Base-by-base conservation (phyloP, 2,113 vertebrate genomes). In the Cromileptes altivelis region DNA sequence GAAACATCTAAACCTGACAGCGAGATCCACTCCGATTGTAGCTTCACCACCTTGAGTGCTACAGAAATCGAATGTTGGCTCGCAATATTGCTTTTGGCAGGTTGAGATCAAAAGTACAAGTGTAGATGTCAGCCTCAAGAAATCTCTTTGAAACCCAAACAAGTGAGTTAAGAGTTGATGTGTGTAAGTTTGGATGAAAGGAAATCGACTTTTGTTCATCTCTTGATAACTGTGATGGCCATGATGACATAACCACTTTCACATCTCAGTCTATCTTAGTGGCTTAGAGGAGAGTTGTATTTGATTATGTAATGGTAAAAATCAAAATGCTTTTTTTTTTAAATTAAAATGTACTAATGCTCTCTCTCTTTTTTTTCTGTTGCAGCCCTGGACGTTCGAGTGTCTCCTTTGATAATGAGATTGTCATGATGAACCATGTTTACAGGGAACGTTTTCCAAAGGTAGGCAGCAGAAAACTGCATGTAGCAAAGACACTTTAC, bases 341-440 rank as follows among this genome's bases (percentile, higher is more conserved):
- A 49, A 61, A 3, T 82, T 50, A 0, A 23, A 75, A 65, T 25
- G 0, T 60, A 53, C 12, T 73, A 15, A 81, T 27, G 27, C 27
- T 27, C 27, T 75, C 25, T 58, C 3, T 55, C 64, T 2, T 85
- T 85, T 69, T 76, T 85, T 70, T 85, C 56, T 80, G 40, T 86
- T 58, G 0, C 93, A 99, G 98, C 93, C 98, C 98, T 0, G 98
- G 98, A 11, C 95, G 98, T 60, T 96, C 97, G 0, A 95, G 92
- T 0, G 96, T 96, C 69, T 97, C 95, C 18, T 97, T 98, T 25
- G 98, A 99, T 92, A 98, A 98, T 4, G 98, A 99, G 92, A 97
- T 98, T 10, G 96, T 99, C 81, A 99, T 99, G 98, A 99, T 99
- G 98, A 99, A 99, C 89, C 98, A 99, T 40, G 98, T 99, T 88